These are phyloP conservation scores for Drosophila seguyi DNA, from an alignment of 1,140 invertebrate species.

Conservation along the genomic window DNA sequence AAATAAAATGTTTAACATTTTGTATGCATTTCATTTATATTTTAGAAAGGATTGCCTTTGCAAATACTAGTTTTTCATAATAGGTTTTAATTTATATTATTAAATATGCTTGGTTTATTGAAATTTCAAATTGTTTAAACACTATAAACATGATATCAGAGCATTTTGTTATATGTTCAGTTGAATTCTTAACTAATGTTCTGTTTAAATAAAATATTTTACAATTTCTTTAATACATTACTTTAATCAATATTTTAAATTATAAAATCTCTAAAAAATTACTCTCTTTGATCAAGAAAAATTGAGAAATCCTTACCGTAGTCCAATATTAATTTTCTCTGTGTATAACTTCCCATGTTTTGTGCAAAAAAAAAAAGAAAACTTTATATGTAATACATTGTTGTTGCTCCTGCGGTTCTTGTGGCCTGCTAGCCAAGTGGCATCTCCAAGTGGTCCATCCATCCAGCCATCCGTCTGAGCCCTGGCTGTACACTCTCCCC, in stretches of 20 bases:
- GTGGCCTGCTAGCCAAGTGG: constrained; percentile 45
- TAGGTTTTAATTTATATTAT: no score
- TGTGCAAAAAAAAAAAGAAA: constrained; percentile 39
- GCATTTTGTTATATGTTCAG: not conserved
- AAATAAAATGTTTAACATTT: no score
- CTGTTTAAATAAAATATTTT: not conserved
- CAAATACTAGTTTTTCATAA: no score
- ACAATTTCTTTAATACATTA: not conserved
- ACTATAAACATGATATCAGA: not conserved
- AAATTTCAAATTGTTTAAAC: no score
- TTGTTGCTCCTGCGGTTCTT: constrained; percentile 53
- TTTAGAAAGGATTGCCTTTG: not conserved
- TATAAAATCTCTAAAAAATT: not conserved
- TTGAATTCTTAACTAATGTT: not conserved
- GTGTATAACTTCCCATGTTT: constrained; percentile 1
- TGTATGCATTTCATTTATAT: not conserved
- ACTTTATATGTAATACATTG: constrained; percentile 66
- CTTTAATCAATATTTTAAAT: not conserved
- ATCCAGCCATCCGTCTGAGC: constrained; percentile 16
- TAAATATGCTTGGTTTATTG: no score
- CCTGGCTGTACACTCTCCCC: not conserved
- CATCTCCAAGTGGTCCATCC: constrained; percentile 57
- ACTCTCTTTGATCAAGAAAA: not conserved
- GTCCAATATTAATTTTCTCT: not conserved
- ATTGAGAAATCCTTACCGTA: not conserved